Base-by-base conservation (phyloP, 2,113 vertebrate species). In the Caranx melampygus region DNA sequence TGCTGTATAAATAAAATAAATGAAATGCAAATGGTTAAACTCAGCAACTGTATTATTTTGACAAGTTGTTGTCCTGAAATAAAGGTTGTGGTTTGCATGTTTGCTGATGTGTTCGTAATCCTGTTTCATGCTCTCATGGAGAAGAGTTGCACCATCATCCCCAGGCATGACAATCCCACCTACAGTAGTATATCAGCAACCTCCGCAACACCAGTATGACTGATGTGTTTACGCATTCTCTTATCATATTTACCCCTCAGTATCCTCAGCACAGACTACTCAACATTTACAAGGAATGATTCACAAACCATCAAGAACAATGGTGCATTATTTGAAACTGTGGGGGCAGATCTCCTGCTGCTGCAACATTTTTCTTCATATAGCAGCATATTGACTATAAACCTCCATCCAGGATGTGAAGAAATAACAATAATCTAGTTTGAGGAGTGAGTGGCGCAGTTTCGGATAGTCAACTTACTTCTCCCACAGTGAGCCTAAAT, bases 21-120 rank as follows among this genome's bases (percentile, higher is more conserved):
- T 59, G 65, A 40, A 6, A 79, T 11, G 67, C 54, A 72, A 84
- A 79, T 74, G 18, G 37, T 72, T 49, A 72, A 82, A 72, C 79
- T 74, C 72, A 83, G 65, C 34, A 47, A 35, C 40, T 52, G n/a
- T 42, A 68, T 57, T 78, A 73, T 83, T 87, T 76, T 84, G 81
- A 87, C 79, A 86, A 82, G 73, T 72, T 60, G 78, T 80, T 83
- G 82, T 79, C 82, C 79, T 31, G 6, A 82, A 88, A 86, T 82
- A 85, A 87, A 86, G 82, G 61, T 66, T 82, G 80, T 35, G 77
- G 72, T 86, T 90, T 88, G 87, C 82, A 86, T 89, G 84, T 89
- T 86, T 82, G 82, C 75, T 61, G 83, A 88, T 91, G 90, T 92
- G 84, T 83, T 83, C 49, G 78, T 93, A 94, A 95, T 95, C 92